These are phyloP conservation scores for Chaetophractus vellerosus DNA, from an alignment of 2,797 vertebrate species.

Conservation along the genomic window DNA sequence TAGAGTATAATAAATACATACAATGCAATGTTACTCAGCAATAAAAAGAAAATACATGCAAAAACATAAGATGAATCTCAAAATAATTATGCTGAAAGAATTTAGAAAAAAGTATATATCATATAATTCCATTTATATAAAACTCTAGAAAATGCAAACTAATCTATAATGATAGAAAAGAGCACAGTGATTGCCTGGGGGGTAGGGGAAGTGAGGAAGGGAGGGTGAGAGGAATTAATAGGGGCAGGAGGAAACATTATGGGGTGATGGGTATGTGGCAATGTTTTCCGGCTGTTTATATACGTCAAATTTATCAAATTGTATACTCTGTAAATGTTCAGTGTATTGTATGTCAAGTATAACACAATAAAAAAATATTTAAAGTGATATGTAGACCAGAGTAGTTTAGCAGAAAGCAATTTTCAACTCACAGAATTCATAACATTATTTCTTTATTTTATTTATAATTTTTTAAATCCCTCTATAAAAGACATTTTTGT, in stretches of 20 bases:
- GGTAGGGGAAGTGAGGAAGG: neutral
- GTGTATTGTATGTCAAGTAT: neutral
- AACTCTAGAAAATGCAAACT: constrained; percentile 2
- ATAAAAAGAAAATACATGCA: neutral
- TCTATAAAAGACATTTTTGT: neutral
- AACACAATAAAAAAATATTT: neutral
- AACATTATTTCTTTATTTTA: neutral
- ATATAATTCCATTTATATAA: neutral
- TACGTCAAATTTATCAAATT: neutral
- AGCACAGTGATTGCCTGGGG: neutral
- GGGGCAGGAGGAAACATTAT: neutral
- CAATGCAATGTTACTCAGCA: neutral
- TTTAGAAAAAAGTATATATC: neutral
- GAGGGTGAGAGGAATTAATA: neutral
- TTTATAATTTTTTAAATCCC: constrained; percentile 6
- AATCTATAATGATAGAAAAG: neutral
- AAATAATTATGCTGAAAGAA: neutral
- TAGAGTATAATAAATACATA: neutral
- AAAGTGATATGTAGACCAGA: neutral
- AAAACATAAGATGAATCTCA: neutral
- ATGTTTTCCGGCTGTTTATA: neutral
- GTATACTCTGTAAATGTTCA: neutral
- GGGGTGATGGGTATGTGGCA: neutral
- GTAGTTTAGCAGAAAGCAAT: neutral
- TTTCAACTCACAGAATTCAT: neutral